Evolutionary conservation across 53 echinoderm and acorn worm genomes (phyloP).

Genomic region (Actinopyga echinites): DNA sequence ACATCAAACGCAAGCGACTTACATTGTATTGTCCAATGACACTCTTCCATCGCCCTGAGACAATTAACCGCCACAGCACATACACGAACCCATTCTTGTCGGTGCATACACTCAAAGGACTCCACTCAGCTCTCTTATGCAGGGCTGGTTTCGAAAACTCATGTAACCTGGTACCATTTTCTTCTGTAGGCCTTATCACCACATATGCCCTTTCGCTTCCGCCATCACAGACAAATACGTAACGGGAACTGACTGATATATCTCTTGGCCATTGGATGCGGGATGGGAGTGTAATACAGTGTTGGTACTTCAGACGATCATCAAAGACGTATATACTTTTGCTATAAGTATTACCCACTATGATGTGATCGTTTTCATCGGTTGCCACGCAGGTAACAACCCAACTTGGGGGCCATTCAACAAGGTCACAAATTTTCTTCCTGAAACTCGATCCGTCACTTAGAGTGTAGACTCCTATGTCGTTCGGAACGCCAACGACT

Average conservation of each 20-base stretch:
- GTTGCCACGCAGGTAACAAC: not conserved
- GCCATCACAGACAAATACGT: not conserved
- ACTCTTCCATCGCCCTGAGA: not conserved
- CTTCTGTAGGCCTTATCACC: not conserved
- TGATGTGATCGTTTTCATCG: not conserved
- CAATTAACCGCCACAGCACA: not conserved
- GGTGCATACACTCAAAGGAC: conserved; percentile 14
- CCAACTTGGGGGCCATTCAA: not conserved
- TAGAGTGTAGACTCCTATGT: not conserved
- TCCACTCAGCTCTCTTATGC: not conserved
- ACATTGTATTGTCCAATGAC: not conserved
- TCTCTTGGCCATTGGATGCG: not conserved
- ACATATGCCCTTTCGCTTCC: not conserved
- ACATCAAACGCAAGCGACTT: not conserved
- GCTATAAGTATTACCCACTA: not conserved
- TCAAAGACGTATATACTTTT: not conserved
- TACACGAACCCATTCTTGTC: not conserved
- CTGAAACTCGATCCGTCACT: too few species aligned
- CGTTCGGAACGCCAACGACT: not conserved
- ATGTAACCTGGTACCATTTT: not conserved
- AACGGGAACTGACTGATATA: not conserved
- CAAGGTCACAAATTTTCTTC: not conserved
- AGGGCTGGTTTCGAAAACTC: not conserved
- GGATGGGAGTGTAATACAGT: not conserved
- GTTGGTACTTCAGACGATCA: not conserved